Evolutionary conservation across 1,140 invertebrate species (phyloP), one percentile per base, ranked within the genome.

Genomic region (Aphidius ervi): DNA sequence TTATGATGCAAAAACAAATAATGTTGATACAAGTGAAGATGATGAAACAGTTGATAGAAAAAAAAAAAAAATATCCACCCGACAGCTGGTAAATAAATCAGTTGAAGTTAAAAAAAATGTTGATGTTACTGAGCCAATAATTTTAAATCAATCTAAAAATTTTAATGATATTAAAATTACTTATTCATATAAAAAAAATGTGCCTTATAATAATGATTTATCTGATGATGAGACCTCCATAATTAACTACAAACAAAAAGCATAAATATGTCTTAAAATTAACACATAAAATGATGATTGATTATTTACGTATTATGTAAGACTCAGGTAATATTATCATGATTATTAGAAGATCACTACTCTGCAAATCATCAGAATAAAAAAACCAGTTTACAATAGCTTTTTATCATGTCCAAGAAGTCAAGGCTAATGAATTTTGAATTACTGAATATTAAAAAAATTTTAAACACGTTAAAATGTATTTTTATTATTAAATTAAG

Each of bases 211-310:
- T 20, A 58, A 69, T 9, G 65, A 63, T 9, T 50, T 73, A 16
- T 73, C 69, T 0, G 69, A 73, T 4, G 63, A 71, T 46, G 57
- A 69, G 63, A 9, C 52, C 9, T 73, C 68, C 37, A 47, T 42
- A 23, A 46, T 52, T 48, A 53, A 59, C 3, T 52, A n/a, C 41
- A 53, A 47, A 54, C 2, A 48, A 16, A 16, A 16, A 16, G 16
- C 16, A 16, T 16, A 16, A 16, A 16, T 16, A 16, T 16, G 16
- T 16, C 16, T 16, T 16, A 1, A 16, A 16, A 16, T 16, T 16
- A 16, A 16, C 16, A 1, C 16, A 16, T 16, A 16, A 16, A 16
- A 16, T 16, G 16, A 16, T 16, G 16, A 16, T 16, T 16, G 1
- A 16, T 16, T 16, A 16, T 16, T 16, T 16, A 16, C 16, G 1